Base-by-base conservation (phyloP, 2,113 vertebrate species). In the Chelonoidis abingdonii region DNA sequence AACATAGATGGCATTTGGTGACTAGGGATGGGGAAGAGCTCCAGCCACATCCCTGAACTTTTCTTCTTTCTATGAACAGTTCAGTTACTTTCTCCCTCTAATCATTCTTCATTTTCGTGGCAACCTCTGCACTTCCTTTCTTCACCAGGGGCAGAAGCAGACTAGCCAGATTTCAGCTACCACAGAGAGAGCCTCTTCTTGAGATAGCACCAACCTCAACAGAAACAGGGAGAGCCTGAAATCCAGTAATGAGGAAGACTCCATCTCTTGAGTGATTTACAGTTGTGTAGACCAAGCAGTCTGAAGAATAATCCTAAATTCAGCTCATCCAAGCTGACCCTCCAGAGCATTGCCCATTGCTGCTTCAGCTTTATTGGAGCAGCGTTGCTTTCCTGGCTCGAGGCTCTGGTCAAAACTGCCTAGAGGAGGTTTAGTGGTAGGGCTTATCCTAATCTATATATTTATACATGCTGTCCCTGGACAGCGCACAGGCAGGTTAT, bases 371-470 rank as follows among this genome's bases (percentile, higher is more conserved):
- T 75, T 76, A 41, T 44, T 49, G 44, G 54, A 49, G 56, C 14
- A 27, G 6, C 79, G 3, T 50, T n/a, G 47, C 29, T 8, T 54
- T 19, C 54, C 31, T 53, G 12, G 50, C 31, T 24, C 3, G 11
- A 27, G 29, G 25, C 88, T 83, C 31, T 44, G 10, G 17, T 44
- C 3, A 3, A 0, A 27, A 91, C 13, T 31, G 35, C 83, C 83
- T 69, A 79, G 80, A 2, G 1, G 9, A 5, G 83, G 79, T 49
- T 86, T 11, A 1, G 35, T 19, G 84, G 41, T 1, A 0, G 2
- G 52, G 49, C 29, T 57, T 53, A 27, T 76, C 12, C 44, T 14
- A 2, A 12, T 53, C 50, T 2, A 0, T 1, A 0, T 22, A 1
- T 27, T n/a, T 49, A 1, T 27, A 17, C 54, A 69, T 2, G 24